Percentiles rank a stretch among this genome's conserved stretches.
These are phyloP conservation scores for Julus scandinavius DNA, from an alignment of 2,888 invertebrate species.

Conservation along the genomic window DNA sequence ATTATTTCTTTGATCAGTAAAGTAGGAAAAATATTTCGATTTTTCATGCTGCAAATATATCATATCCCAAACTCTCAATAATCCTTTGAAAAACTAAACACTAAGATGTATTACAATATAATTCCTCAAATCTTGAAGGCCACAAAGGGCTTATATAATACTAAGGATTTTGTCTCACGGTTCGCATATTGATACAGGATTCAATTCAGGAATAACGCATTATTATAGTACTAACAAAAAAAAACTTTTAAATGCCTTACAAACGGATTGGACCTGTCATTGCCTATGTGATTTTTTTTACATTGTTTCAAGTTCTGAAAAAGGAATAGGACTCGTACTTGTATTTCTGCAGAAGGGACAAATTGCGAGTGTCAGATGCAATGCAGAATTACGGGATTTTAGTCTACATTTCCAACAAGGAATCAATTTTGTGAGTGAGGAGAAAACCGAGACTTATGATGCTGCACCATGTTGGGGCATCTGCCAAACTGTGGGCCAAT, in stretches of 20 bases:
- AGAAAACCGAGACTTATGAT: slow-evolving; percentile 37
- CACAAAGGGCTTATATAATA: background rate
- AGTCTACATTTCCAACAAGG: slow-evolving; percentile 40
- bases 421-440: slow-evolving; percentile 45
- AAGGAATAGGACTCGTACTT: background rate
- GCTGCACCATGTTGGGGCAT: slow-evolving; percentile 26
- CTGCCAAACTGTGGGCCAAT: background rate
- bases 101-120: background rate
- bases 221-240: background rate
- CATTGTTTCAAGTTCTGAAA: background rate
- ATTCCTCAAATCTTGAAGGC: too few species aligned
- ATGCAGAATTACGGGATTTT: background rate
- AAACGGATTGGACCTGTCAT: background rate
- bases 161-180: background rate
- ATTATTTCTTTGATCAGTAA: background rate
- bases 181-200: too few species aligned
- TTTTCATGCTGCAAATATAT: background rate
- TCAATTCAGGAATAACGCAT: background rate
- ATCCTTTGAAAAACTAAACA: background rate
- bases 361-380: background rate
- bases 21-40: background rate
- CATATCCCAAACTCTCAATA: too few species aligned
- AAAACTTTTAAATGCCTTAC: background rate
- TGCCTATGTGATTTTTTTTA: background rate
- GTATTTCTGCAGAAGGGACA: background rate